Evolutionary conservation across 2,888 invertebrate species (phyloP), one percentile per base, ranked within the genome.

Genomic region (Gortyna flavago): DNA sequence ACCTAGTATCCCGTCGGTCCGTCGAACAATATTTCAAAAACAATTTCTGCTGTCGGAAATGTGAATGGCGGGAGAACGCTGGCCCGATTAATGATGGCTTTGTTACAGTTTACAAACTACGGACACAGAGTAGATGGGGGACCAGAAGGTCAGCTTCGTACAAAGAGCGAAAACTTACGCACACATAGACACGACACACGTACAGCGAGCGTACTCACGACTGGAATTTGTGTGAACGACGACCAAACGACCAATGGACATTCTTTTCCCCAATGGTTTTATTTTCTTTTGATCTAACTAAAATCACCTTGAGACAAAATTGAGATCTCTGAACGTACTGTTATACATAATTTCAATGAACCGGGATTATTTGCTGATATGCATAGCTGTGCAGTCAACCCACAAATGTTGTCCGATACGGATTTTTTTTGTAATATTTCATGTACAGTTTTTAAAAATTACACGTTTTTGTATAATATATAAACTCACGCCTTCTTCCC

Each of bases 21-120:
- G 83, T 85, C 84, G 84, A 88, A 89, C 84, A 85, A 87, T 90
- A 88, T 91, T 90, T 89, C 85, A 87, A 86, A 87, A 91, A 90
- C 91, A 90, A 91, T 91, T 90, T 89, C 88, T 90, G 87, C 86
- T 81, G 86, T 87, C 85, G 89, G 90, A 90, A 92, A 91, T 89
- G 90, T 87, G 88, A 87, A 91, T 90, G 89, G 88, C 87, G 84
- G 83, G 81, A 85, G 86, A 88, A 77, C 79, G 67, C 44, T 87
- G 83, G 68, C 51, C 80, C 89, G 91, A 91, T 91, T 91, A 91
- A 91, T 91, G 91, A 89, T 88, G 72, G 82, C 84, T 89, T 85
- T 87, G 79, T 89, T 80, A 80, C 84, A 85, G 88, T 88, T 87
- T 83, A 72, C 70, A 80, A 75, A 82, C 75, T 72, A 70, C 25